These are phyloP conservation scores for Plecturocebus donacophilus DNA, from an alignment of 2,113 vertebrate species.

Conservation along the genomic window DNA sequence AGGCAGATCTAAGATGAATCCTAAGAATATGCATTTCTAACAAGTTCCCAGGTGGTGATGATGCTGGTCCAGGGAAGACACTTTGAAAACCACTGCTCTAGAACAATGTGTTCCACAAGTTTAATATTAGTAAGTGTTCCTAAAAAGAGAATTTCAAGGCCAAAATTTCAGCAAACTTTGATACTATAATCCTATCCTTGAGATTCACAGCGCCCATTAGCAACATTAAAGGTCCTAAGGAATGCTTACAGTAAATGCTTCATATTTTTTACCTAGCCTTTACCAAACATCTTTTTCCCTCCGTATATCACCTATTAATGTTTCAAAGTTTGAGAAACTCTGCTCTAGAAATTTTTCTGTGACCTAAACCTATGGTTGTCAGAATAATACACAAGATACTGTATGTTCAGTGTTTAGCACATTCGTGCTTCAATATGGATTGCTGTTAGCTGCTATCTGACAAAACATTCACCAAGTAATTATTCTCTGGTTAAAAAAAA, in stretches of 20 bases:
- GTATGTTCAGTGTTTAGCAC: background rate
- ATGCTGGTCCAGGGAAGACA: background rate
- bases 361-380: background rate
- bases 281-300: background rate
- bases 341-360: constrained; percentile 34
- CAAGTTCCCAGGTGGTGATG: background rate
- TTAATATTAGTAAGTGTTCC: background rate
- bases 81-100: constrained; percentile 9
- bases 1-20: background rate
- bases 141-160: background rate
- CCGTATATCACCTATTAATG: background rate
- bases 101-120: background rate
- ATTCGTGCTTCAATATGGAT: background rate
- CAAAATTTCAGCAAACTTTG: background rate
- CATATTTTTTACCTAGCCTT: background rate
- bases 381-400: constrained; percentile 1
- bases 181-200: background rate
- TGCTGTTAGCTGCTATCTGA: background rate
- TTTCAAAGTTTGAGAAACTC: constrained; percentile 42
- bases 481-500: background rate
- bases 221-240: background rate
- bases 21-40: constrained; percentile 20
- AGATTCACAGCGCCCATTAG: background rate
- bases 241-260: background rate
- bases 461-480: constrained; percentile 10